Percentiles rank a stretch among this genome's conserved stretches.
Evolutionary conservation across 2,113 vertebrate species (phyloP).

Genomic region (Donacobius atricapilla): DNA sequence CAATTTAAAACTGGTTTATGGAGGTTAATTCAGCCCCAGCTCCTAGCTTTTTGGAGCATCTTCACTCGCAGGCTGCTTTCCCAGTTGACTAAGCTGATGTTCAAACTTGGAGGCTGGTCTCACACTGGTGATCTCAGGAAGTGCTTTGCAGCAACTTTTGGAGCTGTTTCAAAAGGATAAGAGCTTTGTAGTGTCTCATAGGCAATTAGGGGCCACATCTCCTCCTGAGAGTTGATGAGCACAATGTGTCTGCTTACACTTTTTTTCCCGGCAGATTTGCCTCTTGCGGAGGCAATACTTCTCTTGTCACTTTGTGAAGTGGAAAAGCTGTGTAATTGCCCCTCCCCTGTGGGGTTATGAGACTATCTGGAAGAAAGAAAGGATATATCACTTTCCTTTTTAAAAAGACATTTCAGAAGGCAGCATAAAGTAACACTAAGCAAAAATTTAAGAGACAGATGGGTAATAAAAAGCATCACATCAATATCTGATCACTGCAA

Average conservation of each 20-base stretch:
- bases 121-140: background rate
- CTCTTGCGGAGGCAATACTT: background rate
- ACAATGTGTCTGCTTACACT: background rate
- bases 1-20: background rate
- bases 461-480: background rate
- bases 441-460: background rate
- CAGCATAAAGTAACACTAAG: background rate
- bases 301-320: background rate
- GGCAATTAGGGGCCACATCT: background rate
- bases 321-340: background rate
- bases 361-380: background rate
- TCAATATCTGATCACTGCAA: background rate
- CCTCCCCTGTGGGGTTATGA: fast-evolving
- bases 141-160: background rate
- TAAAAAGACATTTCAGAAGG: background rate
- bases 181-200: background rate
- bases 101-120: background rate
- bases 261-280: background rate
- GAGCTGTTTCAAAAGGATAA: background rate
- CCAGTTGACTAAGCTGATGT: background rate
- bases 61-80: background rate
- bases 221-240: background rate
- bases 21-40: background rate
- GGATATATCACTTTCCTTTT: background rate
- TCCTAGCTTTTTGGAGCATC: background rate